Conservation (phyloP, 2,113 vertebrate species). For the Podarcis raffonei region DNA sequence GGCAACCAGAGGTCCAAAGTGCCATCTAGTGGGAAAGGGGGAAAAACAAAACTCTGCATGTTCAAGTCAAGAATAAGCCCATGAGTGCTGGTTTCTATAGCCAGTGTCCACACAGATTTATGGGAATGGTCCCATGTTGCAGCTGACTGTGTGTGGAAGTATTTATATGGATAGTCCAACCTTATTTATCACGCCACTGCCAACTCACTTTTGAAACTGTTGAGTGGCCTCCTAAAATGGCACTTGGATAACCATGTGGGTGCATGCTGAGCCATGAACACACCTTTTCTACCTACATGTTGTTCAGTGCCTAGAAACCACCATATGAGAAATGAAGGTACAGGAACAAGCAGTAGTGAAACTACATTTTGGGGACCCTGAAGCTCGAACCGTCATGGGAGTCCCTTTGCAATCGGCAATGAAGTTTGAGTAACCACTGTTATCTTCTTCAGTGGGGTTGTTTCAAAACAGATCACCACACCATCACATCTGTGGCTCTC, state of each 20-base stretch:
- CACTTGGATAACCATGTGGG: neutral
- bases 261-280: neutral
- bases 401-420: no score
- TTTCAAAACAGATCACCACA: no score
- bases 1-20: slow-evolving; percentile 45
- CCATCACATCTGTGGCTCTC: no score
- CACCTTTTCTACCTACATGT: neutral
- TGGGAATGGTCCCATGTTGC: neutral
- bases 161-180: neutral
- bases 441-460: no score
- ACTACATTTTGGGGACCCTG: no score
- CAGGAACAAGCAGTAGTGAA: neutral
- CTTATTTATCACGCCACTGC: neutral
- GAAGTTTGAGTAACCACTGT: no score
- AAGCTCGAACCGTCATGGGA: no score
- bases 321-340: neutral
- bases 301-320: neutral
- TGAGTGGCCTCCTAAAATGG: neutral
- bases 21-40: slow-evolving; percentile 65
- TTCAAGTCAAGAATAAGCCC: neutral
- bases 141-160: neutral
- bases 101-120: neutral
- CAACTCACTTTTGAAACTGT: neutral
- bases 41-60: neutral
- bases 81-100: neutral